These are phyloP conservation scores for Lomographa bimaculata DNA, from an alignment of 2,888 invertebrate species.

Conservation along the genomic window DNA sequence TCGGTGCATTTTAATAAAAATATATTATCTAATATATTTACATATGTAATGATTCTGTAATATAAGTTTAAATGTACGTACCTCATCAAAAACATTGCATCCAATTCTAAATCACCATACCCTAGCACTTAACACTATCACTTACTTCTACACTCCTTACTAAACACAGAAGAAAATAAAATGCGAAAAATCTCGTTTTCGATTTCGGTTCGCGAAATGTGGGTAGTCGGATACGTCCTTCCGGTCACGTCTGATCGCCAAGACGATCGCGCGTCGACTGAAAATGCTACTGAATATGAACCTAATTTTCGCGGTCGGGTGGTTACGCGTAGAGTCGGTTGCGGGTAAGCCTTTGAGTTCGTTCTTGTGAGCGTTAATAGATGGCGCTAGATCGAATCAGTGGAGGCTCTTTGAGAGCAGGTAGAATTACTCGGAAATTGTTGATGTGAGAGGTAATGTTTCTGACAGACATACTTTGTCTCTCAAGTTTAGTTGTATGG, in stretches of 20 bases:
- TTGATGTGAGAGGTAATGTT: not conserved
- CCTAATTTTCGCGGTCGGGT: conserved; percentile 61
- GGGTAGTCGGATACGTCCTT: conserved; percentile 2
- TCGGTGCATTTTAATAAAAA: too few relatives aligned
- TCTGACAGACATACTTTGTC: too few relatives aligned
- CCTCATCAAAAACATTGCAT: conserved; percentile 18
- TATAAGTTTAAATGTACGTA: conserved; percentile 2
- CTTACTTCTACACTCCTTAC: conserved; percentile 14
- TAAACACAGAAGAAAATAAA: conserved; percentile 18
- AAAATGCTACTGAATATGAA: conserved; percentile 60
- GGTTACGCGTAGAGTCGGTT: conserved; percentile 47
- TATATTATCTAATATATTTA: too few relatives aligned
- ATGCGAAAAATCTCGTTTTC: conserved; percentile 9
- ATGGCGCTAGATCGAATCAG: conserved; percentile 42
- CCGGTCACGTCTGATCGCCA: conserved; percentile 38
- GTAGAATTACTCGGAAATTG: not conserved
- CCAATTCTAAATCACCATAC: conserved; percentile 9
- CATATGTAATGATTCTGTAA: not conserved
- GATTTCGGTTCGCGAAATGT: conserved; percentile 29
- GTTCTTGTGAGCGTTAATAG: conserved; percentile 38
- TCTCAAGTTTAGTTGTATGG: too few relatives aligned
- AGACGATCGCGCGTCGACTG: conserved; percentile 57
- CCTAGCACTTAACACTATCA: conserved; percentile 11
- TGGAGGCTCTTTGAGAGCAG: not conserved
- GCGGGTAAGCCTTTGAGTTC: conserved; percentile 42